Evolutionary conservation across 2,888 invertebrate species (phyloP).

Genomic region (Eristalis arbustorum): DNA sequence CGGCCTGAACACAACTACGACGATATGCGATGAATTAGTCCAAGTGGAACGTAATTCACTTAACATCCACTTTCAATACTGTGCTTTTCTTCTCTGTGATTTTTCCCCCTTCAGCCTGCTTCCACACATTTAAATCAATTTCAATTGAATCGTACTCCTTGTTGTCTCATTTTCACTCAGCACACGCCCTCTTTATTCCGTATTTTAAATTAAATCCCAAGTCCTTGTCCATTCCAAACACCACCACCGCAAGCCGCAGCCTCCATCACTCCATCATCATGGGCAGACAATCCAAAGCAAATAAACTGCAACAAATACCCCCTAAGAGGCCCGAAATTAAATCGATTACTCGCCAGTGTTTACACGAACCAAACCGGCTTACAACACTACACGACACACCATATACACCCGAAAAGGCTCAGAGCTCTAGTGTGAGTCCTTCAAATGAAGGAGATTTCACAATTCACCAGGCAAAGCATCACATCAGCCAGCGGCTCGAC

Average conservation of each 20-base stretch:
- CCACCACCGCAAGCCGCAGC: not conserved
- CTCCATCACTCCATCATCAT: not conserved
- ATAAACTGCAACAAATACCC: constrained; percentile 63
- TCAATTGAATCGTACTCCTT: too few relatives aligned
- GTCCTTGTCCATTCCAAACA: constrained; percentile 38
- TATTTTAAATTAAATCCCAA: constrained; percentile 59
- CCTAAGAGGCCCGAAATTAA: constrained; percentile 52
- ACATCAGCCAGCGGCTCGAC: constrained; percentile 1
- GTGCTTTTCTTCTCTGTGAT: too few relatives aligned
- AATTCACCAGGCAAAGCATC: constrained; percentile 16
- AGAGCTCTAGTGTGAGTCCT: constrained; percentile 39
- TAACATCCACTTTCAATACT: too few relatives aligned
- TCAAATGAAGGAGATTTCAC: constrained; percentile 12
- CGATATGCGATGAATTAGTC: too few relatives aligned
- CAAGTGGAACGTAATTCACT: too few relatives aligned
- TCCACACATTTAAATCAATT: too few relatives aligned
- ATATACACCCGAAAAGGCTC: not conserved
- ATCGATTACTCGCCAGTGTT: constrained; percentile 62
- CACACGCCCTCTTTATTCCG: not conserved
- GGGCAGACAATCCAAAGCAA: constrained; percentile 16
- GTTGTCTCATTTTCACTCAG: not conserved
- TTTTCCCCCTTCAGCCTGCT: too few relatives aligned
- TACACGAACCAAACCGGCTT: constrained; percentile 41
- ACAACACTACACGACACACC: constrained; percentile 1
- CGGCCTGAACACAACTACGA: too few relatives aligned